Evolutionary conservation across 2,113 vertebrate genomes (phyloP).

Genomic region (Mastomys natalensis): DNA sequence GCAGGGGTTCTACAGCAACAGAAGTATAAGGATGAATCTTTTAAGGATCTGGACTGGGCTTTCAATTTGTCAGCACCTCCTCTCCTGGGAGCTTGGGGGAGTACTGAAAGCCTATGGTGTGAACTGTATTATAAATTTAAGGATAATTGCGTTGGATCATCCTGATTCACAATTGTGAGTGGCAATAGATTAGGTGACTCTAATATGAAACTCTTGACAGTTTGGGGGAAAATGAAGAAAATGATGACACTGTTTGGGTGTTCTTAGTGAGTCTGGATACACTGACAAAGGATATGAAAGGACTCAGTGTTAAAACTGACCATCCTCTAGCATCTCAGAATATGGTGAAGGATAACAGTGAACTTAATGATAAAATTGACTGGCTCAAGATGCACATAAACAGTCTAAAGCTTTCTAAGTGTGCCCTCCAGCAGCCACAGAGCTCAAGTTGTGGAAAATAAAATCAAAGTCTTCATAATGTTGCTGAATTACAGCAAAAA

Average conservation of each 20-base stretch:
- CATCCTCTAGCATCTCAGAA: not conserved
- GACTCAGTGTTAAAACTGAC: not conserved
- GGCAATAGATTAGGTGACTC: not conserved
- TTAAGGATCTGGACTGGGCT: not conserved
- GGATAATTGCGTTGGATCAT: too few relatives aligned
- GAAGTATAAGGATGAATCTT: not conserved
- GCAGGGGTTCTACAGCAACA: not conserved
- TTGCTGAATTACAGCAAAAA: not conserved
- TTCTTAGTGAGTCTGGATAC: not conserved
- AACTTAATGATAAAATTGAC: not conserved
- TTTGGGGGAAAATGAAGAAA: not conserved
- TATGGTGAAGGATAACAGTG: not conserved
- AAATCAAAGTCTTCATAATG: not conserved
- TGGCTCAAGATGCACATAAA: not conserved
- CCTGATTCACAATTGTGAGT: not conserved
- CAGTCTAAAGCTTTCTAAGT: not conserved
- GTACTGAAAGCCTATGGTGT: not conserved
- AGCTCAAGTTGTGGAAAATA: not conserved
- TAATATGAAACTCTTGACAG: not conserved
- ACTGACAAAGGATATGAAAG: not conserved
- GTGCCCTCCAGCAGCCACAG: not conserved
- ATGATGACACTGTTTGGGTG: too few relatives aligned
- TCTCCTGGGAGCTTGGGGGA: not conserved
- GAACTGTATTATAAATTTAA: not conserved
- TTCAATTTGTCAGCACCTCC: not conserved